Conservation (phyloP, 2,797 vertebrate genomes). For the Syngnathus acus region DNA sequence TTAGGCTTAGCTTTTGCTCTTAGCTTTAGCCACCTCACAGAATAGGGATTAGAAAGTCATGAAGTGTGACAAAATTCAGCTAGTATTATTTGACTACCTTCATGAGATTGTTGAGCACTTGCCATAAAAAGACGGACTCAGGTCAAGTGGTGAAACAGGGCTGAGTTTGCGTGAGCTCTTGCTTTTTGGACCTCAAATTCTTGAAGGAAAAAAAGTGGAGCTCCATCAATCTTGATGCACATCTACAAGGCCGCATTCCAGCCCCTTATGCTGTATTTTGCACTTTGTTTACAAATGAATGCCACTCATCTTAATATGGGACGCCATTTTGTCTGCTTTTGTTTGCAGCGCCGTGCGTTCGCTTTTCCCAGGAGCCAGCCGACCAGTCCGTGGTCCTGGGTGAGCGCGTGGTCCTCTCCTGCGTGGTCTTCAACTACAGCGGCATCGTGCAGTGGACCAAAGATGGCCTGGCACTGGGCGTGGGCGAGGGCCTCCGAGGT, state of each 20-base stretch:
- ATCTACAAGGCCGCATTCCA: not conserved
- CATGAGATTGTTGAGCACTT: too few species aligned
- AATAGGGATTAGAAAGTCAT: too few species aligned
- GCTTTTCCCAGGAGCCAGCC: constrained; percentile 87
- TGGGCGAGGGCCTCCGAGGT: constrained; percentile 89
- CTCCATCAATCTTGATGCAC: not conserved
- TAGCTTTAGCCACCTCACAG: not conserved
- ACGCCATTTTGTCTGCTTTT: constrained; percentile 22
- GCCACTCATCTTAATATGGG: too few species aligned
- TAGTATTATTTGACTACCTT: too few species aligned
- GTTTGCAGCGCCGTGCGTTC: constrained; percentile 71
- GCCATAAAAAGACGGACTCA: too few species aligned
- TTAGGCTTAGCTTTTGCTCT: not conserved
- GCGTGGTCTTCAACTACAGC: constrained; percentile 89
- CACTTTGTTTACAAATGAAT: not conserved
- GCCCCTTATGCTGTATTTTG: not conserved
- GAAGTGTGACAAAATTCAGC: too few species aligned
- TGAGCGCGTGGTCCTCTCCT: constrained; percentile 80
- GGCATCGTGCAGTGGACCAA: constrained; percentile 98
- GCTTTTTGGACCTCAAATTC: too few species aligned
- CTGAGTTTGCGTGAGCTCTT: too few species aligned
- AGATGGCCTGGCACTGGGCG: constrained; percentile 87
- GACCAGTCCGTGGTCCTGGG: constrained; percentile 92
- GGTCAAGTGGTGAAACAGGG: too few species aligned
- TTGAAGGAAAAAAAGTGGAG: too few species aligned